Evolutionary conservation across 30 jellyfish, hydroid and myxozoan genomes (phyloP).

Genomic region (Cassiopea xamachana): DNA sequence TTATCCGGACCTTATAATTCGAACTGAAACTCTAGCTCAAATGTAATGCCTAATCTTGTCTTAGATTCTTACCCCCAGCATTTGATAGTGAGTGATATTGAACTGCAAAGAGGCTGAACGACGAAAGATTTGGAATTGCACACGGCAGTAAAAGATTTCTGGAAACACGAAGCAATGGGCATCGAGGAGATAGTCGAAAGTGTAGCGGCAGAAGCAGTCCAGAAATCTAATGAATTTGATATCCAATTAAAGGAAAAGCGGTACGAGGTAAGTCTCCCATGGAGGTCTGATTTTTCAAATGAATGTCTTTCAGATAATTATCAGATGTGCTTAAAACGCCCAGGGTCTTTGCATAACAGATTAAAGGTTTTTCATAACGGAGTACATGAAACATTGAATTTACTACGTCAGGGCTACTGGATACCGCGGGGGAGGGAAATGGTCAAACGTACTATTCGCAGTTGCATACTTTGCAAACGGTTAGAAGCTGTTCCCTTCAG

Average conservation of each 20-base stretch:
- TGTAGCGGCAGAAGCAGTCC: not conserved
- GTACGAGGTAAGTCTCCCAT: slow-evolving; percentile 46
- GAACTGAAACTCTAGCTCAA: not conserved
- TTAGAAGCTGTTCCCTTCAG: slow-evolving; percentile 68
- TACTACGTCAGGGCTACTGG: slow-evolving; percentile 64
- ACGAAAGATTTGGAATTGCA: slow-evolving; percentile 6
- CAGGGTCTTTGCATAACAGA: slow-evolving; percentile 2
- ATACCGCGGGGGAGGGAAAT: slow-evolving; percentile 75
- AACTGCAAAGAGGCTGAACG: not conserved
- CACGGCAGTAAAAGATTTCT: not conserved
- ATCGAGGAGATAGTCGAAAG: not conserved
- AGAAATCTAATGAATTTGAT: not conserved
- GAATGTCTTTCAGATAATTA: slow-evolving; percentile 1
- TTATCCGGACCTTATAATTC: slow-evolving; percentile 31
- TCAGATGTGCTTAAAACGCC: slow-evolving; percentile 13
- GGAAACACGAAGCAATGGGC: slow-evolving; percentile 62
- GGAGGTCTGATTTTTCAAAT: slow-evolving; percentile 24
- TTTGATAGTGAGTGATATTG: not conserved
- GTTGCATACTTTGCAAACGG: slow-evolving; percentile 34
- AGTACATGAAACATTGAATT: slow-evolving; percentile 45
- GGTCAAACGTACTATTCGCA: slow-evolving; percentile 43
- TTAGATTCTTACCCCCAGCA: slow-evolving; percentile 1
- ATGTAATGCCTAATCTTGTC: not conserved
- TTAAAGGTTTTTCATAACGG: slow-evolving; percentile 60
- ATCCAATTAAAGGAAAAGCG: slow-evolving; percentile 2